Evolutionary conservation across 2,888 invertebrate species (phyloP).

Genomic region (Euproctis similis): DNA sequence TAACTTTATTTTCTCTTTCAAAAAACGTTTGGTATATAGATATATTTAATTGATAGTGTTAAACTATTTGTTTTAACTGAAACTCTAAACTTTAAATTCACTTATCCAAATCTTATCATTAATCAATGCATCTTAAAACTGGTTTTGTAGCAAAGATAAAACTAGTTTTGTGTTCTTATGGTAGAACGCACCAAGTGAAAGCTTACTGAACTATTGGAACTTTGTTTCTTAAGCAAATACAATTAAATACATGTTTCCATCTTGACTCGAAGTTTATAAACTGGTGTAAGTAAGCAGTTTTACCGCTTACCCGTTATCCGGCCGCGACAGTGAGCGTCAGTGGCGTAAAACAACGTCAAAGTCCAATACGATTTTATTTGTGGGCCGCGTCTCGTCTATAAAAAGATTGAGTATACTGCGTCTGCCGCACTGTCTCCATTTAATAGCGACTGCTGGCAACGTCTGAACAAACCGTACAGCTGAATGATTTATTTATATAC

Average conservation of each 20-base stretch:
- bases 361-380: constrained; percentile 55
- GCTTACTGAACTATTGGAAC: constrained; percentile 34
- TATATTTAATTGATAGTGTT: too few species aligned
- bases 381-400: constrained; percentile 53
- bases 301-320: constrained; percentile 17
- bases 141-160: too few species aligned
- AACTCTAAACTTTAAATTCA: too few species aligned
- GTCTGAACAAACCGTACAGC: too few species aligned
- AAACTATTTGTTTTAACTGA: too few species aligned
- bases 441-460: constrained; percentile 17
- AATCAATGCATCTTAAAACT: too few species aligned
- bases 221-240: too few species aligned
- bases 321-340: constrained; percentile 8
- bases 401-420: constrained; percentile 47
- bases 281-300: constrained; percentile 11
- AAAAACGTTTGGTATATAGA: too few species aligned
- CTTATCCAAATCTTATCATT: too few species aligned
- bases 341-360: constrained; percentile 20
- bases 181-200: constrained; percentile 51
- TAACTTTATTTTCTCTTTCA: too few species aligned
- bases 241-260: constrained; percentile 13
- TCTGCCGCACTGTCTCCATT: constrained; percentile 53
- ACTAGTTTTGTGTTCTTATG: too few species aligned
- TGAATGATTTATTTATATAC: too few species aligned
- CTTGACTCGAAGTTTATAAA: constrained; percentile 19